Percentiles rank a stretch among this genome's conserved stretches.
Evolutionary conservation across 2,888 invertebrate genomes (phyloP).

Genomic region (Microctonus aethiopoides): DNA sequence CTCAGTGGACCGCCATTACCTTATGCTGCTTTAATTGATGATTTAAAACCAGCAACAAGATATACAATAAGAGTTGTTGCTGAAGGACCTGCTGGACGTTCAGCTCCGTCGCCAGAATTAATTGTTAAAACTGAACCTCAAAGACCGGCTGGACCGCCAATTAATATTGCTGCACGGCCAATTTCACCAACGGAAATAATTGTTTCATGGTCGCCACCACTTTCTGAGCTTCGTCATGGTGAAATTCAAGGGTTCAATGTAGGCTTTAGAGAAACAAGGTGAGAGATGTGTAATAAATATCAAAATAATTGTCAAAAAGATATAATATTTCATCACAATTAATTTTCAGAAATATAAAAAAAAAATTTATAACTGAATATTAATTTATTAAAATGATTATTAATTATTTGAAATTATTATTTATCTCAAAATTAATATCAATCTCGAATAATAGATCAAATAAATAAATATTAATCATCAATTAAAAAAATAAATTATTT

Average conservation of each 20-base stretch:
- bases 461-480: too few species aligned
- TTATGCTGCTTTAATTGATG: conserved; percentile 75
- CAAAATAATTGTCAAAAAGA: too few species aligned
- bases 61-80: conserved; percentile 80
- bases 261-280: conserved; percentile 72
- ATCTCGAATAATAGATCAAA: too few species aligned
- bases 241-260: conserved; percentile 82
- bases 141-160: conserved; percentile 77
- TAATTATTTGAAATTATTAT: too few species aligned
- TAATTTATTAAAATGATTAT: too few species aligned
- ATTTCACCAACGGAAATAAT: conserved; percentile 79
- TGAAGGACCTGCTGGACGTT: conserved; percentile 79
- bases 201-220: conserved; percentile 80
- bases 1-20: conserved; percentile 74
- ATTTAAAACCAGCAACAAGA: conserved; percentile 77
- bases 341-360: too few species aligned
- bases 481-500: too few species aligned
- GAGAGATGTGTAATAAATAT: too few species aligned
- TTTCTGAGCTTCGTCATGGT: conserved; percentile 77
- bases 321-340: not conserved
- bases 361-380: too few species aligned
- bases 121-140: conserved; percentile 77
- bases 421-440: too few species aligned
- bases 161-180: conserved; percentile 76
- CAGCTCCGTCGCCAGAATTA: conserved; percentile 75